Evolutionary conservation across 2,888 invertebrate species (phyloP).

Genomic region (Sylvicola cinctus): DNA sequence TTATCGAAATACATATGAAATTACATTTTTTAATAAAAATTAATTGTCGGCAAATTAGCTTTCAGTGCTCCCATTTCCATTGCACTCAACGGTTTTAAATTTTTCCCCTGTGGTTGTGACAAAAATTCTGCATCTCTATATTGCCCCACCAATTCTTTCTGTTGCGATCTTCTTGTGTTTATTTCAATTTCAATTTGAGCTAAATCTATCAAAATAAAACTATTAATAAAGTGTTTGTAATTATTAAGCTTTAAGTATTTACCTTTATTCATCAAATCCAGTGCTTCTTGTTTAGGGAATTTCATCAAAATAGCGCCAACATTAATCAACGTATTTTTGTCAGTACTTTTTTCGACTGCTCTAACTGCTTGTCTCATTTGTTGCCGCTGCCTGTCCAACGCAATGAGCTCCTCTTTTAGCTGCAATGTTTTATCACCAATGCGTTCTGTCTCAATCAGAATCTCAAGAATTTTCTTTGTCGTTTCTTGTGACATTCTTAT

Average conservation of each 20-base stretch:
- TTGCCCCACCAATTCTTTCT: conserved; percentile 20
- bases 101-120: conserved; percentile 19
- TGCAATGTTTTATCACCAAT: conserved; percentile 21
- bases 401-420: conserved; percentile 20
- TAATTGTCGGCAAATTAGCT: too few species aligned
- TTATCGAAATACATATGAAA: too few species aligned
- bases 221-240: not conserved
- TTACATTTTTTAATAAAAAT: too few species aligned
- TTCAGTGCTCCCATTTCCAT: conserved; percentile 19
- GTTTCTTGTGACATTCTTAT: too few species aligned
- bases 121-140: conserved; percentile 21
- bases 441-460: conserved; percentile 18
- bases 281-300: conserved; percentile 15
- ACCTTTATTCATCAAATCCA: conserved; percentile 21
- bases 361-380: conserved; percentile 19
- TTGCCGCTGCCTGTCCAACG: conserved; percentile 20
- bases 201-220: conserved; percentile 15
- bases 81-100: conserved; percentile 17
- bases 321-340: conserved; percentile 21
- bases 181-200: conserved; percentile 19
- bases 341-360: conserved; percentile 14
- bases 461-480: conserved; percentile 17
- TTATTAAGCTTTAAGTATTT: not conserved
- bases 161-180: conserved; percentile 20
- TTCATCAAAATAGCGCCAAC: conserved; percentile 22